Conservation (phyloP, 2,113 vertebrate species). For the Pelusios castaneus region DNA sequence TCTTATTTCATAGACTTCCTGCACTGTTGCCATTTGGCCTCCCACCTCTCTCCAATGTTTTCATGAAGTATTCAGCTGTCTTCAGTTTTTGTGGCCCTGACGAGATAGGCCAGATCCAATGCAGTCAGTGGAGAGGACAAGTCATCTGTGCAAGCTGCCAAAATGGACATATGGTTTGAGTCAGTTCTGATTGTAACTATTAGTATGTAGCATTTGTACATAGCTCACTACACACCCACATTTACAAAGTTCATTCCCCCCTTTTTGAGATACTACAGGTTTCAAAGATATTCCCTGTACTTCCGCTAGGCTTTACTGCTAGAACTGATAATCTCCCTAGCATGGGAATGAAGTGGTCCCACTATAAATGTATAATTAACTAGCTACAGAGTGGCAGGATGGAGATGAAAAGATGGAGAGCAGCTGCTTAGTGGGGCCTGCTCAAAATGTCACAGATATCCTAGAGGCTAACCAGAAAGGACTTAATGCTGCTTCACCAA, state of each 20-base stretch:
- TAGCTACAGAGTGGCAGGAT: not conserved
- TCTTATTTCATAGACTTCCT: not conserved
- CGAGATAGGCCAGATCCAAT: not conserved
- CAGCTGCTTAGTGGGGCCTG: accelerated
- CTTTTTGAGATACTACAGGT: not conserved
- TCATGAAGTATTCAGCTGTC: not conserved
- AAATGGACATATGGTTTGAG: not conserved
- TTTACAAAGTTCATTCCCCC: not conserved
- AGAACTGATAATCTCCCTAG: not conserved
- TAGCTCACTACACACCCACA: not conserved
- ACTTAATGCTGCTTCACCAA: not conserved
- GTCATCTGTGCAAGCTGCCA: not conserved
- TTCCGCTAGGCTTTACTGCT: not conserved
- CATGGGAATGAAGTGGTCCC: not conserved
- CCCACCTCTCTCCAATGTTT: not conserved
- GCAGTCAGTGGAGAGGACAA: not conserved
- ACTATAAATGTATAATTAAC: not conserved
- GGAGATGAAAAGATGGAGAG: not conserved
- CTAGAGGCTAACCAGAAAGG: accelerated
- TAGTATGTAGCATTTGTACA: not conserved
- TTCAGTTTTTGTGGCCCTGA: not conserved
- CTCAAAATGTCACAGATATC: not conserved
- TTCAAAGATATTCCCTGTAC: not conserved
- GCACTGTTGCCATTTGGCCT: not conserved
- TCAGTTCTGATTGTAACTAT: not conserved